A percentile compares a stretch with the other conserved stretches of the same genome.
phyloP scores from a whole-genome alignment of 2,113 vertebrate genomes.

The Anthoscopus minutus region DNA sequence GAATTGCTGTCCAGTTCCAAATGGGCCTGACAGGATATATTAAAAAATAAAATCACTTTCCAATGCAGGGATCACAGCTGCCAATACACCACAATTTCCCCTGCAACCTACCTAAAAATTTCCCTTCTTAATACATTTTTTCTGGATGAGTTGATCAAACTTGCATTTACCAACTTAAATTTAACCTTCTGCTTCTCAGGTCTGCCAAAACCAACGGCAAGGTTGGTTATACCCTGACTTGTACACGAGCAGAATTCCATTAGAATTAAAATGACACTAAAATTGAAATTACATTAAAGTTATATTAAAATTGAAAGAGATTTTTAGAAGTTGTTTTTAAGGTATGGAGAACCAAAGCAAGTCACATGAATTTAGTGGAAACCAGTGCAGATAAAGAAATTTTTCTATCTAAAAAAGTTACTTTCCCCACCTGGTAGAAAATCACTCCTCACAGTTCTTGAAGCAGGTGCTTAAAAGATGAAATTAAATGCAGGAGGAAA shows the following conservation, averaged over 20 bases:
- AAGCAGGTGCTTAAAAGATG: neutral
- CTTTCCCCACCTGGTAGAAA: neutral
- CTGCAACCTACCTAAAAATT: neutral
- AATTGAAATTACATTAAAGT: neutral
- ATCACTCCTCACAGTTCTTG: neutral
- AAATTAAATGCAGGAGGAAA: neutral
- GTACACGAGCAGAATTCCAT: neutral
- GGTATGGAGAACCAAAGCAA: neutral
- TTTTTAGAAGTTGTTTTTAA: neutral
- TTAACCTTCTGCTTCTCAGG: neutral
- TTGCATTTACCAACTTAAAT: neutral
- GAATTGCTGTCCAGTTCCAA: conserved; percentile 76
- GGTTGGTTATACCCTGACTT: neutral
- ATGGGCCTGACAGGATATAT: conserved; percentile 65
- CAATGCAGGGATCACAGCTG: neutral
- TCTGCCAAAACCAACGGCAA: neutral
- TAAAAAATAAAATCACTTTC: neutral
- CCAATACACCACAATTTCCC: neutral
- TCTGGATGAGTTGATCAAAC: neutral
- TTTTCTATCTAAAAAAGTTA: neutral
- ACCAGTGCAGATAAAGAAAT: neutral
- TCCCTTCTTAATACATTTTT: neutral
- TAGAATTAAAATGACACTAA: neutral
- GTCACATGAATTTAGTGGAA: neutral
- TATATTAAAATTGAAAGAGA: neutral